These are phyloP conservation scores for Ceriagrion tenellum DNA, from an alignment of 2,888 invertebrate species.

Conservation along the genomic window DNA sequence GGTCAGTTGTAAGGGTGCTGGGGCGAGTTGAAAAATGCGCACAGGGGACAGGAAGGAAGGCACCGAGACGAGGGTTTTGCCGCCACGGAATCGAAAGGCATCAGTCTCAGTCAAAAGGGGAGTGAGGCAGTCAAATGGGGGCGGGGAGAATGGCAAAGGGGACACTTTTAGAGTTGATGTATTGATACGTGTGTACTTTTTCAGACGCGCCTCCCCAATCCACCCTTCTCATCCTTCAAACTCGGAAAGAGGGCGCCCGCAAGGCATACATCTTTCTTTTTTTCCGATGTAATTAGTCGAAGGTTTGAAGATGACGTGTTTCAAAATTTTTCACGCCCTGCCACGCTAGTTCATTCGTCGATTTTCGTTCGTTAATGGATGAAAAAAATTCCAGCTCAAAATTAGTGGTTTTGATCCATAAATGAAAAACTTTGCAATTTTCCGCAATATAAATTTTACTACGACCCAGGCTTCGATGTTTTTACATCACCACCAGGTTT, in stretches of 20 bases:
- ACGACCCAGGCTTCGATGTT: too few species aligned
- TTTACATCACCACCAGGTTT: too few species aligned
- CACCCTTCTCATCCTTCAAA: not conserved
- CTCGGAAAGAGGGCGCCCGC: not conserved
- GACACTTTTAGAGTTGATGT: not conserved
- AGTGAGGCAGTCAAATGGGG: not conserved
- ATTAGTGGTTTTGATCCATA: not conserved
- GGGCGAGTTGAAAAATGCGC: conserved; percentile 46
- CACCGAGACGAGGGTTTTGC: not conserved
- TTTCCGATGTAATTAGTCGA: not conserved
- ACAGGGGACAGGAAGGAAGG: conserved; percentile 50
- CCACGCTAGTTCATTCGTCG: not conserved
- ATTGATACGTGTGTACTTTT: not conserved
- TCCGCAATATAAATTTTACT: too few species aligned
- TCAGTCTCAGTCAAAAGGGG: not conserved
- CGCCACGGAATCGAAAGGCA: conserved; percentile 38
- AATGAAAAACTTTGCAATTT: too few species aligned
- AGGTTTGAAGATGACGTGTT: not conserved
- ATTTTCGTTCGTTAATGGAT: not conserved
- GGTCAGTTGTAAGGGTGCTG: not conserved
- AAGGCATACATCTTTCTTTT: not conserved
- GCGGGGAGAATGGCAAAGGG: not conserved
- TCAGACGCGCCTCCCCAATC: not conserved
- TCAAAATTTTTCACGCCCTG: not conserved
- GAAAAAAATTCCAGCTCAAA: not conserved